phyloP scores from a whole-genome alignment of 2,888 invertebrate genomes.

The Drosophila neonasuta region DNA sequence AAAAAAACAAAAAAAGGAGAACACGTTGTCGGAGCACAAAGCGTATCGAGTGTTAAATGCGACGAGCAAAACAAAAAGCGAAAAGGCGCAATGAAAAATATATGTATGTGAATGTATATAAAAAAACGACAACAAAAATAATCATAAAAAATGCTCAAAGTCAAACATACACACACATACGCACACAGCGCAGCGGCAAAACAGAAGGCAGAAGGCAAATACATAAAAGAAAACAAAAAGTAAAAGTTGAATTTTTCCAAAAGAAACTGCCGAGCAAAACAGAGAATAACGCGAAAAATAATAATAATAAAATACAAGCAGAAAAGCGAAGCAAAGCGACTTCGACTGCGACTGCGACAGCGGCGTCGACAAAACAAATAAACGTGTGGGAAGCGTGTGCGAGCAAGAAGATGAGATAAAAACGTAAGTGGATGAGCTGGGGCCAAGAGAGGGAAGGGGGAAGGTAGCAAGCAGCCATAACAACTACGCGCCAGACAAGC shows the following conservation, averaged over 20 bases:
- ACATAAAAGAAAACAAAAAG: constrained; percentile 71
- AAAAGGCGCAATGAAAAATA: constrained; percentile 50
- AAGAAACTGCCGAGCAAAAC: constrained; percentile 77
- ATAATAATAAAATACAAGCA: constrained; percentile 76
- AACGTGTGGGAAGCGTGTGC: constrained; percentile 63
- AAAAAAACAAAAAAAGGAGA: constrained; percentile 38
- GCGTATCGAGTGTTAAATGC: constrained; percentile 59
- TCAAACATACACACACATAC: constrained; percentile 47
- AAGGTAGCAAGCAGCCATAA: constrained; percentile 43
- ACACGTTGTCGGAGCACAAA: constrained; percentile 51
- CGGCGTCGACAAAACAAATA: constrained; percentile 61
- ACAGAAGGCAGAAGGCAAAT: constrained; percentile 53
- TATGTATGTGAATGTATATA: constrained; percentile 17
- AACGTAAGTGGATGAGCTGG: constrained; percentile 37
- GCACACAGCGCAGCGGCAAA: constrained; percentile 35
- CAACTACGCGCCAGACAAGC: constrained; percentile 64
- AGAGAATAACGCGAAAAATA: constrained; percentile 77
- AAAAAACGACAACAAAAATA: constrained; percentile 55
- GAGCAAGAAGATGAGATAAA: constrained; percentile 59
- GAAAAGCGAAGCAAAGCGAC: constrained; percentile 46
- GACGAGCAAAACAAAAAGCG: constrained; percentile 66
- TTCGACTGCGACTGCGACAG: constrained; percentile 27
- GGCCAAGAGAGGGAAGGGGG: neutral
- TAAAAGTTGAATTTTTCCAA: constrained; percentile 79
- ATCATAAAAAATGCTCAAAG: constrained; percentile 70